These are phyloP conservation scores for Hemiscyllium ocellatum DNA, from an alignment of 2,113 vertebrate species.

Conservation along the genomic window DNA sequence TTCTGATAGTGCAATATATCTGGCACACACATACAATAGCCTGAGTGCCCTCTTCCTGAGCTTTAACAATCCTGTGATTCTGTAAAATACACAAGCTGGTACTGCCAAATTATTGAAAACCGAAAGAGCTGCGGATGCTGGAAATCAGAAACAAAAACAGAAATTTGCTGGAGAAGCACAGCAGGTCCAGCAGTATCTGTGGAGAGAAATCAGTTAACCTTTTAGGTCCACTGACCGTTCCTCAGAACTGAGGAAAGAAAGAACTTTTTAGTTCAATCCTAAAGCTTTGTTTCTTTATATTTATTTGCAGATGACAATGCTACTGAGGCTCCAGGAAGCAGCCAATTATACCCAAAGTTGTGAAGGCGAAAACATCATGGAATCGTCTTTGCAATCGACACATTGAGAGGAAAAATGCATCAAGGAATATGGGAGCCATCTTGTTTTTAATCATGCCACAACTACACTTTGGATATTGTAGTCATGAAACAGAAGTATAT, in stretches of 20 bases:
- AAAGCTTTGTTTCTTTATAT: constrained; percentile 37
- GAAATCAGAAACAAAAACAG: too few relatives aligned
- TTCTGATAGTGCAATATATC: neutral
- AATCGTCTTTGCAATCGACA: constrained; percentile 74
- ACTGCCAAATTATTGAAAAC: too few relatives aligned
- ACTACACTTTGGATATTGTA: constrained; percentile 29
- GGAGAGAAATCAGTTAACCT: too few relatives aligned
- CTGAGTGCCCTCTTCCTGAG: too few relatives aligned
- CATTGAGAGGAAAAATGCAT: constrained; percentile 47
- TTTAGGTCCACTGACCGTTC: too few relatives aligned
- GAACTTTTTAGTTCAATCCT: neutral
- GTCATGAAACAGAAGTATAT: constrained; percentile 34
- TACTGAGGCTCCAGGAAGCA: constrained; percentile 93
- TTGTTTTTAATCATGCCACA: constrained; percentile 33
- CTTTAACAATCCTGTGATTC: too few relatives aligned
- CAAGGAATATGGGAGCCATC: constrained; percentile 36
- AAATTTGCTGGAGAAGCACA: too few relatives aligned
- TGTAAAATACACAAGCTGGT: too few relatives aligned
- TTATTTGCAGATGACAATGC: constrained; percentile 82
- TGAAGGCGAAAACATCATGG: constrained; percentile 74
- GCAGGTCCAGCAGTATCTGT: too few relatives aligned
- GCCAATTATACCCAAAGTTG: constrained; percentile 95
- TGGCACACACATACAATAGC: too few relatives aligned
- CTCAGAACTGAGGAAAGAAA: neutral
- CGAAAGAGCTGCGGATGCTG: too few relatives aligned